Conservation (phyloP, 2,888 invertebrate genomes). For the Scaptomyza parva region DNA sequence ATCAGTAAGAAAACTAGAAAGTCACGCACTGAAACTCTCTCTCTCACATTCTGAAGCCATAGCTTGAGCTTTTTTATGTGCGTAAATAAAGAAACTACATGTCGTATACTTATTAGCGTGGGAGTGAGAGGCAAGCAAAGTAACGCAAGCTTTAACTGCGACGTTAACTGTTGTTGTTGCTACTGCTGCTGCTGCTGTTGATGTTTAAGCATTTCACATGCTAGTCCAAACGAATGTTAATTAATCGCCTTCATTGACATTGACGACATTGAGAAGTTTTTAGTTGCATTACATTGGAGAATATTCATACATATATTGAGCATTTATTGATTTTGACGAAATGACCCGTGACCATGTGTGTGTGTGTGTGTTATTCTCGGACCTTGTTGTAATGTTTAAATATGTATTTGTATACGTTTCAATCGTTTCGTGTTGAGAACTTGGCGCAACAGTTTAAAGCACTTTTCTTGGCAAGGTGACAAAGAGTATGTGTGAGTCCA, state of each 20-base stretch:
- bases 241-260: slow-evolving; percentile 48
- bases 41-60: slow-evolving; percentile 5
- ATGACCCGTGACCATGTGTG: slow-evolving; percentile 12
- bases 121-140: slow-evolving; percentile 9
- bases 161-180: slow-evolving; percentile 27
- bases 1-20: slow-evolving; percentile 35
- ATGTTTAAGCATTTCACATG: slow-evolving; percentile 32
- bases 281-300: slow-evolving; percentile 18
- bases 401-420: slow-evolving; percentile 27
- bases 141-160: slow-evolving; percentile 35
- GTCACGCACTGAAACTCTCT: slow-evolving; percentile 20
- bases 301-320: slow-evolving; percentile 50
- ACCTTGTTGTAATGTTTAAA: slow-evolving; percentile 11
- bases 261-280: slow-evolving; percentile 16
- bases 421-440: slow-evolving; percentile 25
- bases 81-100: slow-evolving; percentile 36
- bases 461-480: slow-evolving; percentile 66
- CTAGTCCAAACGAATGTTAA: slow-evolving; percentile 47
- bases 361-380: slow-evolving; percentile 19
- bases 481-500: slow-evolving; percentile 43
- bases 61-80: slow-evolving; percentile 28
- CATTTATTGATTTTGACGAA: slow-evolving; percentile 68
- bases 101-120: slow-evolving; percentile 26
- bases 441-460: slow-evolving; percentile 71
- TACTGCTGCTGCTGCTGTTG: slow-evolving; percentile 22